phyloP scores from a whole-genome alignment of 2,888 invertebrate genomes.

The Branchipolynoe longqiensis region DNA sequence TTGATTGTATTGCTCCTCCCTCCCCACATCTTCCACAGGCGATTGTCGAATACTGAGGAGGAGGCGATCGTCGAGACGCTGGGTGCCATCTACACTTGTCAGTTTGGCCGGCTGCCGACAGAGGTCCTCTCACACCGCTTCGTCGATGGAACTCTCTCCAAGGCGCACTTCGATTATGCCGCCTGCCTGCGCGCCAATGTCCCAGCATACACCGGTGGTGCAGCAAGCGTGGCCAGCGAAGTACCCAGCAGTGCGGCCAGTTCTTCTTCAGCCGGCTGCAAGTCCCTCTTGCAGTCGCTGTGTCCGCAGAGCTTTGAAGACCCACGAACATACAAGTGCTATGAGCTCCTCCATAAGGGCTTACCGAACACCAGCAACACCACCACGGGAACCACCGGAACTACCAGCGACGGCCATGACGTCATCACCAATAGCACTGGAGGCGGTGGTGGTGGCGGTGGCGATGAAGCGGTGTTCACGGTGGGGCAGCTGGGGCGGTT shows the following conservation, averaged over 20 bases:
- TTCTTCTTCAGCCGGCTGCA: slow-evolving; percentile 21
- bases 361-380: slow-evolving; percentile 9
- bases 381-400: too few species aligned
- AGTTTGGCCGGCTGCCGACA: slow-evolving; percentile 57
- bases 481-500: not conserved
- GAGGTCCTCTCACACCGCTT: slow-evolving; percentile 62
- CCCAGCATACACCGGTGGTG: slow-evolving; percentile 24
- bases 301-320: slow-evolving; percentile 54
- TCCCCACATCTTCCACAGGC: slow-evolving; percentile 2
- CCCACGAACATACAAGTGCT: slow-evolving; percentile 18
- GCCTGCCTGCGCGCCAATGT: slow-evolving; percentile 52
- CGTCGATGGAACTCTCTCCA: slow-evolving; percentile 56
- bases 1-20: too few species aligned
- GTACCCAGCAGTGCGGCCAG: not conserved
- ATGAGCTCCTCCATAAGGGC: slow-evolving; percentile 37
- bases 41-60: slow-evolving; percentile 40
- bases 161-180: slow-evolving; percentile 21
- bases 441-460: too few species aligned
- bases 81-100: slow-evolving; percentile 51
- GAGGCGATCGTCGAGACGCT: slow-evolving; percentile 3
- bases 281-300: slow-evolving; percentile 36
- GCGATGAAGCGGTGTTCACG: slow-evolving; percentile 9
- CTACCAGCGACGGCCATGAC: not conserved
- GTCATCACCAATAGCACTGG: too few species aligned
- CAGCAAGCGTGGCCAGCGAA: slow-evolving; percentile 52